phyloP scores from a whole-genome alignment of 2,797 vertebrate species.

The Eidolon dupreanum region DNA sequence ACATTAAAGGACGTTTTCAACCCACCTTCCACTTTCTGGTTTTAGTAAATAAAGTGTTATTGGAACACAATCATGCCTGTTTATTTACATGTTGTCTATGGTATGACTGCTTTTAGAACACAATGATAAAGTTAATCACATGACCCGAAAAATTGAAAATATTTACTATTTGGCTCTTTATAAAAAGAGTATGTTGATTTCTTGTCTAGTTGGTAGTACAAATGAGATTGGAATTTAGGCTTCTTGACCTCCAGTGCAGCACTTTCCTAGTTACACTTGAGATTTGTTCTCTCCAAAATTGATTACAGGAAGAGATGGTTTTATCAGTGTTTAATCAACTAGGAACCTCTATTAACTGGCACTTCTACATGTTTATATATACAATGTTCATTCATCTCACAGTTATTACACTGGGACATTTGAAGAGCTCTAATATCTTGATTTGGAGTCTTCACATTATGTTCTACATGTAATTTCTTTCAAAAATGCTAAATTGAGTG shows the following conservation, averaged over 20 bases:
- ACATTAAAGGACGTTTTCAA: neutral
- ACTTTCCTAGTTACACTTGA: constrained; percentile 26
- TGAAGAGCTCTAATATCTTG: constrained; percentile 11
- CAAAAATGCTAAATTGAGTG: constrained; percentile 47
- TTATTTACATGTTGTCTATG: neutral
- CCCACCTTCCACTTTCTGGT: neutral
- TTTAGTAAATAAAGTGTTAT: neutral
- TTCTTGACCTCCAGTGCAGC: constrained; percentile 39
- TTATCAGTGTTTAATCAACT: constrained; percentile 47
- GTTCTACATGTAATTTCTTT: constrained; percentile 52
- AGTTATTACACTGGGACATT: constrained; percentile 17
- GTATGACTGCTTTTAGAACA: neutral
- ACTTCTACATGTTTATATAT: neutral
- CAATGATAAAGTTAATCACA: neutral
- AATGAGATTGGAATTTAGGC: constrained; percentile 25
- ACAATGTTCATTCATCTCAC: constrained; percentile 13
- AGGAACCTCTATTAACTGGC: constrained; percentile 47
- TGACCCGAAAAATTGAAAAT: neutral
- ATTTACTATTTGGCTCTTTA: constrained; percentile 13
- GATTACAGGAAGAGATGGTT: constrained; percentile 40
- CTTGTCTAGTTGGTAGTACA: constrained; percentile 9
- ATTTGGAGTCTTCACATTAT: constrained; percentile 34
- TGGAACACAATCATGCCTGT: neutral
- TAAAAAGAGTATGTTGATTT: neutral
- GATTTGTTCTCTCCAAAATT: constrained; percentile 49